Evolutionary conservation across 2,797 vertebrate species (phyloP).

Genomic region (Botia almorhae): DNA sequence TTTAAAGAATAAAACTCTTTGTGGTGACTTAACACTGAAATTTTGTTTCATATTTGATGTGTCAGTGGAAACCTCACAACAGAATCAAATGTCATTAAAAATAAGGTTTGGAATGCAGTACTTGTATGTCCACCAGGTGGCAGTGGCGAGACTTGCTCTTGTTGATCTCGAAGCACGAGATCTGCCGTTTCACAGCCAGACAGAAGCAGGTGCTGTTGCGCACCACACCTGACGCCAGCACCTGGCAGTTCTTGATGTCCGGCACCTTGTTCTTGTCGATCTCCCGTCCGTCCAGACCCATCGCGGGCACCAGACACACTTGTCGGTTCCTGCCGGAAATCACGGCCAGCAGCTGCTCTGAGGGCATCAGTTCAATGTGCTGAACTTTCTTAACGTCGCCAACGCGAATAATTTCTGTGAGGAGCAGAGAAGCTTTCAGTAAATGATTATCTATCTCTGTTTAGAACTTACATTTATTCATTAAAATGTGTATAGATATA

Average conservation of each 20-base stretch:
- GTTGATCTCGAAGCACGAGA: slow-evolving; percentile 94
- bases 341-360: slow-evolving; percentile 93
- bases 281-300: slow-evolving; percentile 92
- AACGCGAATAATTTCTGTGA: slow-evolving; percentile 93
- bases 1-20: no score
- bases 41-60: not conserved
- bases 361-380: slow-evolving; percentile 91
- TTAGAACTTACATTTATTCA: no score
- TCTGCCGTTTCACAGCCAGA: slow-evolving; percentile 94
- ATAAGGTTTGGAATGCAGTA: slow-evolving; percentile 54
- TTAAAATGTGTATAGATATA: no score
- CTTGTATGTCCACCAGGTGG: slow-evolving; percentile 91
- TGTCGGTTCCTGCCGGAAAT: slow-evolving; percentile 98
- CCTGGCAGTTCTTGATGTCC: slow-evolving; percentile 95
- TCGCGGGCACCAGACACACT: slow-evolving; percentile 89
- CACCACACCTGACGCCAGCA: slow-evolving; percentile 85
- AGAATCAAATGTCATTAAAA: no score
- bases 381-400: slow-evolving; percentile 98
- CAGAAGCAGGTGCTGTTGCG: slow-evolving; percentile 90
- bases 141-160: slow-evolving; percentile 91
- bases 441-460: not conserved
- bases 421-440: not conserved
- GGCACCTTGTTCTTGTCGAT: slow-evolving; percentile 92
- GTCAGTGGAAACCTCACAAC: not conserved
- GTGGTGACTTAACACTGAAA: no score